Conservation (phyloP, 2,888 invertebrate genomes). For the Lydus trimaculatus region DNA sequence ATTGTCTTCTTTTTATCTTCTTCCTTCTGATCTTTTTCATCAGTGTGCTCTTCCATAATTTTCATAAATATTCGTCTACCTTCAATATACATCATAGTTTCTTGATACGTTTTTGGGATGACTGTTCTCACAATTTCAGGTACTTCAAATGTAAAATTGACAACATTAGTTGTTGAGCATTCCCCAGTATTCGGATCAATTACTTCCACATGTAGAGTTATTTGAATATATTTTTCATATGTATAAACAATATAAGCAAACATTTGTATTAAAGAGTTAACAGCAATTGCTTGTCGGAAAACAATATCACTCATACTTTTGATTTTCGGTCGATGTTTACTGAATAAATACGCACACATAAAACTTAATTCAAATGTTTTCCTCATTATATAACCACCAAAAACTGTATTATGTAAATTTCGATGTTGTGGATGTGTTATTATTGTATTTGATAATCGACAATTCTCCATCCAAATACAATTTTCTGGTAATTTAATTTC, state of each 20-base stretch:
- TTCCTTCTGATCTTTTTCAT: not conserved
- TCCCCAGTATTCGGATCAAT: constrained; percentile 64
- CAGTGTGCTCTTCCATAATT: not conserved
- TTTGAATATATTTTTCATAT: constrained; percentile 63
- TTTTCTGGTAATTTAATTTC: constrained; percentile 47
- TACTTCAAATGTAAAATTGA: constrained; percentile 71
- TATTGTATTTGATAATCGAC: constrained; percentile 62
- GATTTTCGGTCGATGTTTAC: constrained; percentile 64
- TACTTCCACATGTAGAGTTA: constrained; percentile 72
- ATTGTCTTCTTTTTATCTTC: not conserved
- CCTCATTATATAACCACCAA: constrained; percentile 81
- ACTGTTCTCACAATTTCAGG: constrained; percentile 59
- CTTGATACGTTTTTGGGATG: constrained; percentile 71
- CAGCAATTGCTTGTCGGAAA: constrained; percentile 72
- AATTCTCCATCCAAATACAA: constrained; percentile 70
- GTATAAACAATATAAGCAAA: constrained; percentile 68
- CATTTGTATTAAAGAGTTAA: constrained; percentile 72
- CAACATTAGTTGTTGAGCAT: constrained; percentile 70
- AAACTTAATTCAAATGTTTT: constrained; percentile 74
- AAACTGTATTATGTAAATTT: constrained; percentile 75
- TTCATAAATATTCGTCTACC: constrained; percentile 55
- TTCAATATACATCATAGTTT: constrained; percentile 67
- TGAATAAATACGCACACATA: constrained; percentile 68
- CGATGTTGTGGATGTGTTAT: constrained; percentile 68
- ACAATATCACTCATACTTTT: constrained; percentile 72